These are phyloP conservation scores for Heliothis subflexa DNA, from an alignment of 1,140 invertebrate genomes.

Conservation along the genomic window DNA sequence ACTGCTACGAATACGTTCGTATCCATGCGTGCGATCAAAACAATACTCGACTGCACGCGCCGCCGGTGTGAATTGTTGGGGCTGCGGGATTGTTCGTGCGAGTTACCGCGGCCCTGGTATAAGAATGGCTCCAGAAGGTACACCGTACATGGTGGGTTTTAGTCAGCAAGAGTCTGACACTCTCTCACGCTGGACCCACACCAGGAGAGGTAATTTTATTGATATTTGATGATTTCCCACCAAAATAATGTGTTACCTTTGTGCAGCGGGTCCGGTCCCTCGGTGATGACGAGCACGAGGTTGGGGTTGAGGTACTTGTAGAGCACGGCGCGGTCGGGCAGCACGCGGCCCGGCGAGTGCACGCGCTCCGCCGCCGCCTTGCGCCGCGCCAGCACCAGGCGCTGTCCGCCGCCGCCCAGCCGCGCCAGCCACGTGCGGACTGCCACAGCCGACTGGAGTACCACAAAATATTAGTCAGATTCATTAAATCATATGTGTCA, in stretches of 20 bases:
- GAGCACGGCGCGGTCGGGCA: slow-evolving; percentile 97
- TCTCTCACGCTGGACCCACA: no score
- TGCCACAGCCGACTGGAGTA: slow-evolving; percentile 74
- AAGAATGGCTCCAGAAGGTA: no score
- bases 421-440: slow-evolving; percentile 90
- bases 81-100: no score
- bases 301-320: slow-evolving; percentile 99
- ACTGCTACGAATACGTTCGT: no score
- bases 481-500: slow-evolving; percentile 31
- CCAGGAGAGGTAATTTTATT: no score
- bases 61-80: no score
- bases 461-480: neutral
- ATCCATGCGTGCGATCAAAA: no score
- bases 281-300: slow-evolving; percentile 94
- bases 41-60: no score
- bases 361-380: slow-evolving; percentile 94
- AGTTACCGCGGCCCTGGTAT: no score
- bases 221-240: no score
- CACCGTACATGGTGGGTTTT: no score
- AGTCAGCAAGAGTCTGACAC: no score
- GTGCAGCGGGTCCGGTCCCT: slow-evolving; percentile 91
- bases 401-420: slow-evolving; percentile 88
- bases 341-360: slow-evolving; percentile 97
- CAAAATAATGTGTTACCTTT: slow-evolving; percentile 87
- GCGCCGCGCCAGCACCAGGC: slow-evolving; percentile 89